These are phyloP conservation scores for Channallabes apus DNA, from an alignment of 2,797 vertebrate genomes.

Conservation along the genomic window DNA sequence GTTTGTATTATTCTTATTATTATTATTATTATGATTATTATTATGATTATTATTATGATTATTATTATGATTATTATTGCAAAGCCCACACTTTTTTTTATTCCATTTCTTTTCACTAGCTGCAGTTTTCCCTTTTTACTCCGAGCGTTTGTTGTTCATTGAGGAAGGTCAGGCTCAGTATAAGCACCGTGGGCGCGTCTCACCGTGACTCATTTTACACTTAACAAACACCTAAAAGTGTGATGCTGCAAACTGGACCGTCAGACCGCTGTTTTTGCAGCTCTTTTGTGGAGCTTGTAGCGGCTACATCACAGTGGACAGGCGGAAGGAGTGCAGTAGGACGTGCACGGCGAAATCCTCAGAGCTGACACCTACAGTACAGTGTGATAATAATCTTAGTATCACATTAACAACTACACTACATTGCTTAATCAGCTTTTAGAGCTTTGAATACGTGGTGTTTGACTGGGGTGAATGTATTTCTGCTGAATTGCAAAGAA, in stretches of 20 bases:
- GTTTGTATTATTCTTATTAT: not conserved
- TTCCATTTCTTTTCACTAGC: not conserved
- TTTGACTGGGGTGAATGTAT: not conserved
- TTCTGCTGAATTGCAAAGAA: not conserved
- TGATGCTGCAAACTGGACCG: slow-evolving; percentile 1
- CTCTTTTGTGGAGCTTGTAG: not conserved
- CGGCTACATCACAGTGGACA: not conserved
- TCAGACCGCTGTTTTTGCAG: not conserved
- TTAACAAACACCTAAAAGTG: slow-evolving; percentile 2
- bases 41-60: too few species aligned
- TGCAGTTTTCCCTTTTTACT: not conserved
- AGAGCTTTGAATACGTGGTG: not conserved
- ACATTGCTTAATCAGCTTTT: not conserved
- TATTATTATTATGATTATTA: too few species aligned
- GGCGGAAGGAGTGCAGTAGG: not conserved
- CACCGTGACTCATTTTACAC: slow-evolving; percentile 26
- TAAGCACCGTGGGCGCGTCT: slow-evolving; percentile 10
- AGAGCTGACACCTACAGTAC: not conserved
- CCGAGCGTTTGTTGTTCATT: slow-evolving; percentile 16
- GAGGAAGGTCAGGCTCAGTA: slow-evolving; percentile 12
- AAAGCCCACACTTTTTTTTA: not conserved
- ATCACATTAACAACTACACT: too few species aligned
- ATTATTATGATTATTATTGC: not conserved
- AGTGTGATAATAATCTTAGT: not conserved
- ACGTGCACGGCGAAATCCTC: not conserved